A percentile compares a stretch with the other conserved stretches of the same genome.
phyloP scores from a whole-genome alignment of 2,888 invertebrate genomes.

The Germaria angustata region DNA sequence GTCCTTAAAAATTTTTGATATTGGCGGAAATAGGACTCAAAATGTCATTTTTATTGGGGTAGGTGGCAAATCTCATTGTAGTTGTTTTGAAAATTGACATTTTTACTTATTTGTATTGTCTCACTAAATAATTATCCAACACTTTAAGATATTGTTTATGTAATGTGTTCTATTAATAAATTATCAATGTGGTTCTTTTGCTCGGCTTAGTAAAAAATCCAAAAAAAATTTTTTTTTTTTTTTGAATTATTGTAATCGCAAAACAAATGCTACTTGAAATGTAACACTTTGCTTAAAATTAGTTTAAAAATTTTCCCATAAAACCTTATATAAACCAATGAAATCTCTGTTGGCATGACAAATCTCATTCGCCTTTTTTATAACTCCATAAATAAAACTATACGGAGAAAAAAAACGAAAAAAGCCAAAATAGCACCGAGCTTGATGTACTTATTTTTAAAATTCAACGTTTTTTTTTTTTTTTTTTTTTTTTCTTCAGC shows the following conservation, averaged over 20 bases:
- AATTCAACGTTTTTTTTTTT: slow-evolving; percentile 39
- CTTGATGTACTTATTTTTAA: slow-evolving; percentile 28
- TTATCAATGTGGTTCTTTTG: no score
- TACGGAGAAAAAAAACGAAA: background rate
- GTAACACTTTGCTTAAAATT: background rate
- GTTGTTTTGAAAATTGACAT: no score
- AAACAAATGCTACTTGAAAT: background rate
- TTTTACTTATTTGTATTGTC: no score
- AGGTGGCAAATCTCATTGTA: no score
- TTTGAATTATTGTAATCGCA: slow-evolving; percentile 15
- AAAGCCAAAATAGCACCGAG: background rate
- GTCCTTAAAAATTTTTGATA: no score
- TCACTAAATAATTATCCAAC: no score
- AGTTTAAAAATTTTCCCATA: background rate
- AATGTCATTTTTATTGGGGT: no score
- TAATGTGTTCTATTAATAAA: no score
- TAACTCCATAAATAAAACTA: slow-evolving; percentile 20
- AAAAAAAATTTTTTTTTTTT: no score
- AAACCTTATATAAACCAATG: background rate
- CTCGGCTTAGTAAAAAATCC: background rate
- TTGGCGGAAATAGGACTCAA: no score
- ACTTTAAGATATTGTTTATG: no score
- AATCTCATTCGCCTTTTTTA: background rate
- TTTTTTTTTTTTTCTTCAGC: slow-evolving; percentile 21
- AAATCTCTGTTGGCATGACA: slow-evolving; percentile 1